Conservation (phyloP, 1,140 invertebrate species). For the Steinernema feltiae region DNA sequence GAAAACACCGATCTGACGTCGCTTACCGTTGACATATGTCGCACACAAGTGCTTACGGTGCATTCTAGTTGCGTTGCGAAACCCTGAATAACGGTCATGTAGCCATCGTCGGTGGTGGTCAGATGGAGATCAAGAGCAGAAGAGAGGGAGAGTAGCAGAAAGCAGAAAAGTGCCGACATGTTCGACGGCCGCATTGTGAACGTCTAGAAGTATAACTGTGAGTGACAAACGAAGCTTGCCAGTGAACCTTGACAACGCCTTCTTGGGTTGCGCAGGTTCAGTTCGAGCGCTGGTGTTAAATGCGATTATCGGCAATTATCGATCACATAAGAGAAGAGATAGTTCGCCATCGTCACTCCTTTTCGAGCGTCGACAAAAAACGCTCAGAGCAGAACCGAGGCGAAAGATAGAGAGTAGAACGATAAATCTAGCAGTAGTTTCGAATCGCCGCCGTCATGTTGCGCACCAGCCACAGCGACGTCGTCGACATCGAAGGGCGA, state of each 20-base stretch:
- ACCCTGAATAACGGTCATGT: slow-evolving; percentile 40
- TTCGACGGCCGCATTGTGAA: neutral
- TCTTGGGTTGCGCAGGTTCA: neutral
- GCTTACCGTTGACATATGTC: neutral
- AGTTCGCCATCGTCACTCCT: neutral
- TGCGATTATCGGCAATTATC: slow-evolving; percentile 2
- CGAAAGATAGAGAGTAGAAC: neutral
- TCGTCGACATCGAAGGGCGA: neutral
- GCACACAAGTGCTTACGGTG: slow-evolving; percentile 31
- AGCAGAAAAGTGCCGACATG: neutral
- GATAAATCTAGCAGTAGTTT: slow-evolving; percentile 9
- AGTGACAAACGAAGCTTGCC: neutral
- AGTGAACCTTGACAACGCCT: neutral
- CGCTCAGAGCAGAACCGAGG: neutral
- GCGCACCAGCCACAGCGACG: neutral
- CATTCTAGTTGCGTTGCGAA: slow-evolving; percentile 40
- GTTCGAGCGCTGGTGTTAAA: neutral
- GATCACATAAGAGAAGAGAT: neutral
- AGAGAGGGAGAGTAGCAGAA: neutral
- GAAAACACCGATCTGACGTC: neutral
- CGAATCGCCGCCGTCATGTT: neutral
- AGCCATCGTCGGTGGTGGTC: slow-evolving; percentile 35
- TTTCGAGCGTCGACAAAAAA: neutral
- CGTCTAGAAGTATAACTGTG: neutral
- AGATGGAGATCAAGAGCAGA: slow-evolving; percentile 24